These are phyloP conservation scores for Hydraecia micacea DNA, from an alignment of 2,888 invertebrate species.

Conservation along the genomic window DNA sequence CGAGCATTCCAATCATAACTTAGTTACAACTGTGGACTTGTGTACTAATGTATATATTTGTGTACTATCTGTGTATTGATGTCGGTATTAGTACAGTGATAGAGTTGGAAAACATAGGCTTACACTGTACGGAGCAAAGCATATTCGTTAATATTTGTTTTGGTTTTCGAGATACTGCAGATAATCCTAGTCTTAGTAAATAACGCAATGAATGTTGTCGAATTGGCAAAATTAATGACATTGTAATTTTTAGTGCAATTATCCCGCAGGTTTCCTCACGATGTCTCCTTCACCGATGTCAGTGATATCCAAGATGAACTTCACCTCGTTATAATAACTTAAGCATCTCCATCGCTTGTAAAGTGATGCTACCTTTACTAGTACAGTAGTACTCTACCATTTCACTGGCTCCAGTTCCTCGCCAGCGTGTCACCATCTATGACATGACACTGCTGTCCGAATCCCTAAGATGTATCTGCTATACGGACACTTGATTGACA, in stretches of 20 bases:
- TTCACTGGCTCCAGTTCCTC: conserved; percentile 16
- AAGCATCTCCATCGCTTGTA: conserved; percentile 5
- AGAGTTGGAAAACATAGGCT: background rate
- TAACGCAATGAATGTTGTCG: too few species aligned
- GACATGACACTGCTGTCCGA: conserved; percentile 27
- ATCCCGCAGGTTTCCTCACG: too few species aligned
- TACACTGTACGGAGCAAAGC: background rate
- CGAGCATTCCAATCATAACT: conserved; percentile 52
- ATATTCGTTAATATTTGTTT: background rate
- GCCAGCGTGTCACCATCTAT: conserved; percentile 11
- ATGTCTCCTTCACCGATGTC: too few species aligned
- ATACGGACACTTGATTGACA: background rate
- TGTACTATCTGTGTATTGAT: conserved; percentile 13
- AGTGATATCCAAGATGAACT: too few species aligned
- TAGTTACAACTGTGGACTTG: conserved; percentile 22
- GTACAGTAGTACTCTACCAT: background rate
- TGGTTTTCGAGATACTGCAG: background rate
- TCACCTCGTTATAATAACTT: too few species aligned
- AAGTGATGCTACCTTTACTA: conserved; percentile 3
- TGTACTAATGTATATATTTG: conserved; percentile 15
- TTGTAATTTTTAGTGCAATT: too few species aligned
- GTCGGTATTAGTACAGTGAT: background rate
- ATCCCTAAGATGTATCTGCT: background rate
- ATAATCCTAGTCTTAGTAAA: background rate
- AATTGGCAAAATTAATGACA: too few species aligned